phyloP scores from a whole-genome alignment of 2,888 invertebrate genomes.

The Minunthozetes semirufus region DNA sequence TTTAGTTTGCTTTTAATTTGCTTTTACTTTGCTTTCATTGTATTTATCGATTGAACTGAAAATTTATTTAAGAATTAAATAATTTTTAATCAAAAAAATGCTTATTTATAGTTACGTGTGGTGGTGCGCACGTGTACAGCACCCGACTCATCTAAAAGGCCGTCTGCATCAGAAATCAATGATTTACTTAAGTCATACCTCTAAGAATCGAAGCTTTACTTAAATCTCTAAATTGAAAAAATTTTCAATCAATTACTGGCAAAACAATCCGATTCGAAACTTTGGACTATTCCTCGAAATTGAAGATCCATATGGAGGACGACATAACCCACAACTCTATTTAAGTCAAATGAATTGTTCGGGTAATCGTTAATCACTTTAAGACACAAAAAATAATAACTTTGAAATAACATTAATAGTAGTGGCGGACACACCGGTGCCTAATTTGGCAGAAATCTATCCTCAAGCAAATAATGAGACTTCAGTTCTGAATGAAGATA shows the following conservation, averaged over 20 bases:
- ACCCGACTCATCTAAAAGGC: slow-evolving; percentile 25
- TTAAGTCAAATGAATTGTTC: slow-evolving; percentile 43
- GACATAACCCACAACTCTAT: slow-evolving; percentile 40
- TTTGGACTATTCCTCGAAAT: slow-evolving; percentile 42
- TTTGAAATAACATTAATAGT: neutral
- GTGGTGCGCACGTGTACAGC: slow-evolving; percentile 33
- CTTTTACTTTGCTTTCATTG: no score
- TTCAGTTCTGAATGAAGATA: slow-evolving; percentile 40
- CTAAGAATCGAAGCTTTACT: neutral
- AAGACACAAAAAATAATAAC: neutral
- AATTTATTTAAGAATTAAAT: no score
- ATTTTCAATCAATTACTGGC: slow-evolving; percentile 40
- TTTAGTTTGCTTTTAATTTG: no score
- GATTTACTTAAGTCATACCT: slow-evolving; percentile 17
- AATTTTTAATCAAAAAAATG: neutral
- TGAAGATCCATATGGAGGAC: slow-evolving; percentile 40
- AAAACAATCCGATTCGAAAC: slow-evolving; percentile 40
- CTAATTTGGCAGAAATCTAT: slow-evolving; percentile 42
- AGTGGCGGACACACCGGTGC: slow-evolving; percentile 43
- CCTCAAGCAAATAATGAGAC: slow-evolving; percentile 40
- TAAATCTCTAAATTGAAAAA: neutral
- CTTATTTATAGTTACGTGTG: slow-evolving; percentile 14
- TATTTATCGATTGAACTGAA: no score
- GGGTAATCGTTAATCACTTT: slow-evolving; percentile 27
- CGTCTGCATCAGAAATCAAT: slow-evolving; percentile 25